phyloP scores from a whole-genome alignment of 1,140 invertebrate species.

The Drosophila bipectinata region DNA sequence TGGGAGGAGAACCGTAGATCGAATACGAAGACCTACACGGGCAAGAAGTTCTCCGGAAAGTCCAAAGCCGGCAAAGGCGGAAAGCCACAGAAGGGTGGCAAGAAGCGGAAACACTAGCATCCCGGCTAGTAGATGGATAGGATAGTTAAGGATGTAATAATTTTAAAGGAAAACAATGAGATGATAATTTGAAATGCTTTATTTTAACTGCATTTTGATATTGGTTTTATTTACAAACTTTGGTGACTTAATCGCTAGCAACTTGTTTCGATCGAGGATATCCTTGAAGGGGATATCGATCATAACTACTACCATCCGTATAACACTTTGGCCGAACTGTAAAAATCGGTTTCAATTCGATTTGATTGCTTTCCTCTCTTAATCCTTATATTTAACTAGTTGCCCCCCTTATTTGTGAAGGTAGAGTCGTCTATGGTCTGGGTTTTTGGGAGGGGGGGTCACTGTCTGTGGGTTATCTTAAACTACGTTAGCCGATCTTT shows the following conservation, averaged over 20 bases:
- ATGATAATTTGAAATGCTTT: constrained; percentile 63
- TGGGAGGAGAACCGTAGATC: constrained; percentile 87
- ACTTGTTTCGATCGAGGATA: constrained; percentile 13
- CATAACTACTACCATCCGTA: constrained; percentile 16
- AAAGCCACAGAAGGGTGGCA: constrained; percentile 40
- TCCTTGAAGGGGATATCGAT: constrained; percentile 1
- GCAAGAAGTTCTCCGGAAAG: constrained; percentile 55
- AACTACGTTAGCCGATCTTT: constrained; percentile 25
- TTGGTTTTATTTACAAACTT: constrained; percentile 68
- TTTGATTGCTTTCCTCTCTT: constrained; percentile 52
- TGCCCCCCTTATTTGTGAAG: constrained; percentile 19
- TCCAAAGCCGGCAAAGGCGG: background rate
- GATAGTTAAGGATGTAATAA: constrained; percentile 19
- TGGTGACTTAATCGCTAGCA: constrained; percentile 68
- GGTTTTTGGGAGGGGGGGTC: background rate
- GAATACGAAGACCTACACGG: constrained; percentile 68
- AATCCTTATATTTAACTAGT: constrained; percentile 43
- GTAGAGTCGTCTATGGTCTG: constrained; percentile 20
- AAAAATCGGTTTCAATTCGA: constrained; percentile 32
- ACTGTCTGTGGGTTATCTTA: constrained; percentile 25
- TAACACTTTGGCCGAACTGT: constrained; percentile 50
- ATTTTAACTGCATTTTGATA: constrained; percentile 60
- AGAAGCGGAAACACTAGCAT: constrained; percentile 65
- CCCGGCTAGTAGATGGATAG: background rate
- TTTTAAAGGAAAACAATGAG: constrained; percentile 10